Evolutionary conservation across 2,888 invertebrate genomes (phyloP).

Genomic region (Aphrophora alni): DNA sequence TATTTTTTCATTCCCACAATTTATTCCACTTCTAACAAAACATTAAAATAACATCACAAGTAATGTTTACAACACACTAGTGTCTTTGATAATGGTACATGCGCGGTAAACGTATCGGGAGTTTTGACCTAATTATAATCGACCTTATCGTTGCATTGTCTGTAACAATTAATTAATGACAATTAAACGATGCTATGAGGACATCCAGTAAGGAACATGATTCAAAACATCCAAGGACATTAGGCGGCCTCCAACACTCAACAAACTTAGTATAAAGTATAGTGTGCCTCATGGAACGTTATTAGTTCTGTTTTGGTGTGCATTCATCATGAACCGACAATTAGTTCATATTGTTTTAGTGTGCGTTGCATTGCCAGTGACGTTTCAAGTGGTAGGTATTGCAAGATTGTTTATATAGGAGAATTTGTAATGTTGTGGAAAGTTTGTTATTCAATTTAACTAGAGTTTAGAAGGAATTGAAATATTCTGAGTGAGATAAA

Average conservation of each 20-base stretch:
- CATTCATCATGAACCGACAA: background rate
- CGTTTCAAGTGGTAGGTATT: background rate
- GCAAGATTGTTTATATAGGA: no score
- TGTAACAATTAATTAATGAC: background rate
- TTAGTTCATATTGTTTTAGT: background rate
- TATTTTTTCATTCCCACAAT: no score
- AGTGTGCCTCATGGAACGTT: background rate
- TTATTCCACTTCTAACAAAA: no score
- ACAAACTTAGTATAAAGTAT: background rate
- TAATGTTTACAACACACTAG: no score
- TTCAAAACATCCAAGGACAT: background rate
- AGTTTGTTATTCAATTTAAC: no score
- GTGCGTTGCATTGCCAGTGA: background rate
- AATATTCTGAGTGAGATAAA: no score
- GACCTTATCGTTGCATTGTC: background rate
- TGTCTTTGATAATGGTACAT: no score
- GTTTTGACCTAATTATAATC: conserved; percentile 6
- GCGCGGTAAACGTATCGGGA: background rate
- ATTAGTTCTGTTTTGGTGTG: background rate
- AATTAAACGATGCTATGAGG: background rate
- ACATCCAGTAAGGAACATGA: background rate
- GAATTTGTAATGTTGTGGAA: no score
- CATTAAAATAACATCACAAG: no score
- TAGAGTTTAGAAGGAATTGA: no score
- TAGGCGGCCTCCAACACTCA: background rate